Conservation (phyloP, 2,797 vertebrate genomes). For the Eptatretus atami region DNA sequence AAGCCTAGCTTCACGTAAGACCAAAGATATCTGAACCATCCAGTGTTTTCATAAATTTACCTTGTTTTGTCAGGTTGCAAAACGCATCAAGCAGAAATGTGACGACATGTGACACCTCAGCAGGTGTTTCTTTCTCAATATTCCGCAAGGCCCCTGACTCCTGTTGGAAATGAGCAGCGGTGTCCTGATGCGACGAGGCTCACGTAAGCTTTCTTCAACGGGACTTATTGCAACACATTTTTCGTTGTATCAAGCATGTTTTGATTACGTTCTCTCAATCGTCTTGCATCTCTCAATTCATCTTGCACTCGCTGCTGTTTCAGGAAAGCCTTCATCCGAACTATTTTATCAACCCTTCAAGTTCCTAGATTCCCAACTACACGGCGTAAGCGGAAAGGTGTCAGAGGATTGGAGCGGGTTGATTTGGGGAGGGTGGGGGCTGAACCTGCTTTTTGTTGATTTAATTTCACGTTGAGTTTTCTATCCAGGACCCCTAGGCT, state of each 20-base stretch:
- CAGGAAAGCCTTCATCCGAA: constrained; percentile 76
- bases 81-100: too few relatives aligned
- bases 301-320: constrained; percentile 13
- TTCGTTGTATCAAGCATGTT: background rate
- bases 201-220: constrained; percentile 26
- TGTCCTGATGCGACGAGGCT: constrained; percentile 31
- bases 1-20: too few relatives aligned
- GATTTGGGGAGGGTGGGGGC: background rate
- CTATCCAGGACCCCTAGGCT: constrained; percentile 30
- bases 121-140: constrained; percentile 20
- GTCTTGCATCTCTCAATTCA: background rate
- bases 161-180: constrained; percentile 18
- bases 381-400: constrained; percentile 25
- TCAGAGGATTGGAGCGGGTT: constrained; percentile 1
- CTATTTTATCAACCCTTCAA: constrained; percentile 79
- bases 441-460: constrained; percentile 9
- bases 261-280: background rate
- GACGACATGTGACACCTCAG: too few relatives aligned
- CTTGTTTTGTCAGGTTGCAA: too few relatives aligned
- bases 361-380: constrained; percentile 76
- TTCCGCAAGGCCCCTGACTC: constrained; percentile 40
- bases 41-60: too few relatives aligned
- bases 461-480: constrained; percentile 11
- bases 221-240: background rate
- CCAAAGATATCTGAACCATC: too few relatives aligned